Base-by-base conservation (phyloP, 92 coral and sea anemone species). In the Hydrozoanthus gracilis region DNA sequence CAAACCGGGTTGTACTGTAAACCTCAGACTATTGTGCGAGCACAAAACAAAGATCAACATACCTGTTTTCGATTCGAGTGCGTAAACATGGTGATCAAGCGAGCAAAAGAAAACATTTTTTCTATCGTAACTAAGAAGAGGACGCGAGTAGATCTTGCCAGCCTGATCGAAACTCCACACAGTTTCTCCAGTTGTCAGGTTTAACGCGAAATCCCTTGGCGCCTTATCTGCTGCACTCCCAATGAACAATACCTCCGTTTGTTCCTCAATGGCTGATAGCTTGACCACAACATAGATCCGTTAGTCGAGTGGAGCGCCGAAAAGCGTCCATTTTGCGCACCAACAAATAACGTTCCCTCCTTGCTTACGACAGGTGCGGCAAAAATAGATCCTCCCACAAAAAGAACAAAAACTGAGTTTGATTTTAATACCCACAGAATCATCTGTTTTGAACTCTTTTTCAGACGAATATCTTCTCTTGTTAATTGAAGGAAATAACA, bases 31-130 rank as follows among this genome's bases (percentile, higher is more conserved):
- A 27, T 27, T 27, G 39, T 27, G 39, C 39, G 39, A 27, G 39
- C 39, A 27, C 39, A 27, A 27, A 27, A 27, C 39, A 27, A 27
- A 27, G 39, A 27, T 27, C 48, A 6, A 49, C 16, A 15, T 46
- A 56, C 98, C 98, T 61, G 92, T 87, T 64, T 87, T 84, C 45
- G 94, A 84, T 20, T 94, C 92, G 17, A 94, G 79, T 8, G 98
- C 94, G 91, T 94, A 92, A 70, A 94, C 78, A 48, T 92, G 73
- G 67, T 88, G 92, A 79, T 94, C 98, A 13, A 94, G 90, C 3
- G 98, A 92, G 44, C 95, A 93, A 85, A 94, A 92, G 87, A 90
- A 94, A 73, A 92, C 98, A 11, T 56, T 88, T 87, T 86, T 89
- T 15, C 94, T 91, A 54, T 87, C 87, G 0, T 89, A 76, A 56